These are phyloP conservation scores for Gymnoscopelus braueri DNA, from an alignment of 2,797 vertebrate species.

Conservation along the genomic window DNA sequence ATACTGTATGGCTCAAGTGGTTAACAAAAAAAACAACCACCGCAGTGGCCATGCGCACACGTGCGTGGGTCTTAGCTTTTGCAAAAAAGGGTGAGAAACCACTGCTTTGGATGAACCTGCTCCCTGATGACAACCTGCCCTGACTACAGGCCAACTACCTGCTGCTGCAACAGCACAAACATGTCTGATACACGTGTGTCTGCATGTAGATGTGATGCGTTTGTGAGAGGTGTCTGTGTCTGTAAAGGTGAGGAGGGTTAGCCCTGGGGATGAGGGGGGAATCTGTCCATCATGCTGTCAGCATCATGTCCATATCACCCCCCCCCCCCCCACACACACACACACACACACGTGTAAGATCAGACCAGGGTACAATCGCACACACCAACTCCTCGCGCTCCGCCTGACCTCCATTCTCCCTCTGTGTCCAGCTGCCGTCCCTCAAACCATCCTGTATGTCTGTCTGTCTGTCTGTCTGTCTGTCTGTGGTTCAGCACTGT, in stretches of 20 bases:
- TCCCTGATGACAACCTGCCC: conserved; percentile 67
- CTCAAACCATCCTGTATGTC: conserved; percentile 54
- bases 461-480: conserved; percentile 64
- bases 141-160: conserved; percentile 74
- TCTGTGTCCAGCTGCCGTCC: conserved; percentile 62
- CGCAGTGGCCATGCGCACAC: background rate
- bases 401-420: conserved; percentile 53
- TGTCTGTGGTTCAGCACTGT: conserved; percentile 44
- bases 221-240: conserved; percentile 48
- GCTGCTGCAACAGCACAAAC: conserved; percentile 68
- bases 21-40: no score
- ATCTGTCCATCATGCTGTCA: conserved; percentile 44
- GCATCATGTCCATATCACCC: conserved; percentile 51
- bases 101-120: conserved; percentile 73
- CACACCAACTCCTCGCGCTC: conserved; percentile 69
- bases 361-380: conserved; percentile 74
- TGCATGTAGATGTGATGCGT: conserved; percentile 29
- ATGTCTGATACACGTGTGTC: conserved; percentile 63
- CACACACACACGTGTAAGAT: conserved; percentile 66
- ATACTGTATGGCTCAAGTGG: no score
- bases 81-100: conserved; percentile 50
- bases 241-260: background rate
- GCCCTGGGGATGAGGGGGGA: no score
- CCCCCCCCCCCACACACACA: conserved; percentile 62
- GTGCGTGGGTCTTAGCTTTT: background rate